phyloP scores from a whole-genome alignment of 2,888 invertebrate genomes.

The Pristionchus arcanus region DNA sequence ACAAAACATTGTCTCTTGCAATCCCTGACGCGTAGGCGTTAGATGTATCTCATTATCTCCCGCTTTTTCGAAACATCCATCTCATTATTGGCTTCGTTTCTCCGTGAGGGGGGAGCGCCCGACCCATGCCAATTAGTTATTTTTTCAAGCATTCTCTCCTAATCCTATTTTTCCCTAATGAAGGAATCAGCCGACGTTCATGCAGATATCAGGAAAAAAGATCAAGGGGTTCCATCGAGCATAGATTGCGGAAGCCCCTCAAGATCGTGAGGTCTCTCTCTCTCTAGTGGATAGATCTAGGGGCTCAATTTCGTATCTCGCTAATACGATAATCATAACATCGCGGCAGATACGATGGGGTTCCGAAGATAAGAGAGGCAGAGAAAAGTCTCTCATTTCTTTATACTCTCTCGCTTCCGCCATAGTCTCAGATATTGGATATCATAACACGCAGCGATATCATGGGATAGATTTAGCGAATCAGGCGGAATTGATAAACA shows the following conservation, averaged over 20 bases:
- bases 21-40: too few species aligned
- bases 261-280: too few species aligned
- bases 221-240: background rate
- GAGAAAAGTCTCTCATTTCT: background rate
- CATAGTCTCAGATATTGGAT: background rate
- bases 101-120: background rate
- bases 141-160: background rate
- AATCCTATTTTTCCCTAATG: too few species aligned
- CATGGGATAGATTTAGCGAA: too few species aligned
- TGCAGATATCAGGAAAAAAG: background rate
- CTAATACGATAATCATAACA: background rate
- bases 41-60: too few species aligned
- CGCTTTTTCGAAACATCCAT: too few species aligned
- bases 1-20: too few species aligned
- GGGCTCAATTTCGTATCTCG: background rate
- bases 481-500: too few species aligned
- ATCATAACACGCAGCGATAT: too few species aligned
- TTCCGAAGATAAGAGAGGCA: background rate
- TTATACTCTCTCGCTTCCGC: background rate
- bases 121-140: background rate
- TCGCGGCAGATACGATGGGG: background rate
- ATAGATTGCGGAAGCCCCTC: background rate
- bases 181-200: too few species aligned
- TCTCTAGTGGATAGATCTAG: too few species aligned
- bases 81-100: background rate